Evolutionary conservation across 2,113 vertebrate genomes (phyloP).

Genomic region (Neodontobutis hainanensis): DNA sequence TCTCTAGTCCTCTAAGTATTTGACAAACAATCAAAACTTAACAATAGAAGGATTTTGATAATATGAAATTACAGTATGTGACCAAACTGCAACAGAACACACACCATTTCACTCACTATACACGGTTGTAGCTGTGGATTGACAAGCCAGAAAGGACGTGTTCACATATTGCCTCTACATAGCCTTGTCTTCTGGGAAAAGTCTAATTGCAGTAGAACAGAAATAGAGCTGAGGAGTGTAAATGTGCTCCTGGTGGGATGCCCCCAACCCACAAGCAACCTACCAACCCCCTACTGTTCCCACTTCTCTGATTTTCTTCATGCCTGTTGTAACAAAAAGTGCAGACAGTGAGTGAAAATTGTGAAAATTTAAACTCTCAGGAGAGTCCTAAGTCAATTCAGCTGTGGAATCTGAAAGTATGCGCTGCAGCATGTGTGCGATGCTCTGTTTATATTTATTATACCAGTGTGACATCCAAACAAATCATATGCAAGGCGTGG

Average conservation of each 20-base stretch:
- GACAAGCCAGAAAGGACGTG: conserved; percentile 57
- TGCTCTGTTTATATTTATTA: conserved; percentile 66
- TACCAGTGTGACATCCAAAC: conserved; percentile 61
- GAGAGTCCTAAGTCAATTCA: conserved; percentile 80
- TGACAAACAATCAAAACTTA: too few species aligned
- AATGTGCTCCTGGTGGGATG: conserved; percentile 70
- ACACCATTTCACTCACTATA: conserved; percentile 37
- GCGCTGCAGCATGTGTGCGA: conserved; percentile 55
- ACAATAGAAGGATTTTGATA: too few species aligned
- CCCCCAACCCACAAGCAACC: conserved; percentile 70
- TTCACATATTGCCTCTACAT: conserved; percentile 64
- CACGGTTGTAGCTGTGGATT: conserved; percentile 44
- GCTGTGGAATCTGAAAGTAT: conserved; percentile 71
- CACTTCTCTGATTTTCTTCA: conserved; percentile 73
- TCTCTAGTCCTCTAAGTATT: not conserved
- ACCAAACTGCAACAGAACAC: conserved; percentile 2
- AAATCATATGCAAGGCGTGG: conserved; percentile 54
- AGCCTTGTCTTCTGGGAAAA: conserved; percentile 76
- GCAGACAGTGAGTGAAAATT: conserved; percentile 75
- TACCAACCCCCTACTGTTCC: conserved; percentile 70
- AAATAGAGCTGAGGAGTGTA: conserved; percentile 76
- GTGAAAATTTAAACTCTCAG: conserved; percentile 78
- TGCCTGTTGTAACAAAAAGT: conserved; percentile 77
- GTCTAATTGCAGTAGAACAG: conserved; percentile 79
- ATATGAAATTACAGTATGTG: not conserved